Evolutionary conservation across 2,888 invertebrate genomes (phyloP), one percentile per base, ranked within the genome.

Genomic region (Drosophila gaucha): DNA sequence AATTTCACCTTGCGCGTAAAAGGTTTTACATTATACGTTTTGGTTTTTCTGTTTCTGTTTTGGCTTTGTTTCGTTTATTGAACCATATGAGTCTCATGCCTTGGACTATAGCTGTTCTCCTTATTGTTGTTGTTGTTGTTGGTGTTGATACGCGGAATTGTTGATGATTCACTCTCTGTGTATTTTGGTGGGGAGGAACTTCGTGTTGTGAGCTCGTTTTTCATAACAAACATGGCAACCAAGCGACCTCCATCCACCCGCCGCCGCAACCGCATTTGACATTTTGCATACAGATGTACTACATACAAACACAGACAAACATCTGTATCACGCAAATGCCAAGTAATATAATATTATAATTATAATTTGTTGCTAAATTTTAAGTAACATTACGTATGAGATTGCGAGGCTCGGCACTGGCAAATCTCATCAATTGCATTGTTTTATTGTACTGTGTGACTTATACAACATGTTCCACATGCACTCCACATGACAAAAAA

Each of bases 1-100:
- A 86, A 83, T 83, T 83, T 88, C 86, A 82, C 86, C 88, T 86
- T 82, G 88, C 86, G 73, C 76, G 62, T 51, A 63, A 83, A 82
- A 76, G 86, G 86, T 86, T 88, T 78, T 86, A 58, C 64, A 66
- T 86, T 88, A 67, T 86, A 65, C 60, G 63, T 39, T 63, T 78
- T 55, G 33, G 35, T 18, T 57, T 56, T 43, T 51, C 47, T 64
- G 63, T 60, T 54, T 75, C 57, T 67, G 60, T 75, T 76, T 79
- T 75, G 76, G 41, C 51, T 79, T 78, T 67, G 71, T 74, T 72
- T 85, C 85, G 85, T 85, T 80, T 80, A 85, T 80, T 82, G 75
- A 80, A 78, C 85, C 88, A 79, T 30, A 75, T 79, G 59, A 70
- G 43, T 55, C 60, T 41, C 51, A 55, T 58, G 67, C 58, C 47